These are phyloP conservation scores for Lagocephalus sceleratus DNA, from an alignment of 2,797 vertebrate species.

Conservation along the genomic window DNA sequence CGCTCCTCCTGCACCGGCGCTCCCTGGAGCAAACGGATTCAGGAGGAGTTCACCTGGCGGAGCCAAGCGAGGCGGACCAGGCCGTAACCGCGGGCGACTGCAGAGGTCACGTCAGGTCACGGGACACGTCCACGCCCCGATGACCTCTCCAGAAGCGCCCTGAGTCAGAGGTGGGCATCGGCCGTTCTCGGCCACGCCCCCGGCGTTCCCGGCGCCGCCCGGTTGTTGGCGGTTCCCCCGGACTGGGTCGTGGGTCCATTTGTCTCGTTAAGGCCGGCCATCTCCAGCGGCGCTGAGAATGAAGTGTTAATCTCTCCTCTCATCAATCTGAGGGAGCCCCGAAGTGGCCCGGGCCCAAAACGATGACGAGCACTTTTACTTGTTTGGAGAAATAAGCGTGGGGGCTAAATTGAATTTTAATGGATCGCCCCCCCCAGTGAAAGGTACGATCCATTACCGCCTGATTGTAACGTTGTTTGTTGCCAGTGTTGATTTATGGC, in stretches of 20 bases:
- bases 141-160: too few relatives aligned
- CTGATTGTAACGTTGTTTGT: constrained; percentile 79
- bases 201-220: too few relatives aligned
- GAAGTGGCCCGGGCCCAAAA: constrained; percentile 72
- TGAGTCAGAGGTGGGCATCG: too few relatives aligned
- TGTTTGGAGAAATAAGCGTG: constrained; percentile 82
- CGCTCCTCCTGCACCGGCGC: too few relatives aligned
- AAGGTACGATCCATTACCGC: constrained; percentile 85
- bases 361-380: constrained; percentile 78
- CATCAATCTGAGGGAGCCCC: constrained; percentile 73
- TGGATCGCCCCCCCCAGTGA: constrained; percentile 79
- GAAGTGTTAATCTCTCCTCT: constrained; percentile 77
- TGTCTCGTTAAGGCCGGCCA: constrained; percentile 70
- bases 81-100: too few relatives aligned
- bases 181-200: too few relatives aligned
- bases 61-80: too few relatives aligned
- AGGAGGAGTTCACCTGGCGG: not conserved
- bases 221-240: too few relatives aligned
- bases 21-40: not conserved
- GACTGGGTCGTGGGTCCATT: constrained; percentile 64
- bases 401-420: constrained; percentile 89
- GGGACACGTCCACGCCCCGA: too few relatives aligned
- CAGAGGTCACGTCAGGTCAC: too few relatives aligned
- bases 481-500: constrained; percentile 75
- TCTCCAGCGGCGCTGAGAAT: constrained; percentile 74